These are phyloP conservation scores for Azorinus chamasolen DNA, from an alignment of 2,888 invertebrate genomes.

Conservation along the genomic window DNA sequence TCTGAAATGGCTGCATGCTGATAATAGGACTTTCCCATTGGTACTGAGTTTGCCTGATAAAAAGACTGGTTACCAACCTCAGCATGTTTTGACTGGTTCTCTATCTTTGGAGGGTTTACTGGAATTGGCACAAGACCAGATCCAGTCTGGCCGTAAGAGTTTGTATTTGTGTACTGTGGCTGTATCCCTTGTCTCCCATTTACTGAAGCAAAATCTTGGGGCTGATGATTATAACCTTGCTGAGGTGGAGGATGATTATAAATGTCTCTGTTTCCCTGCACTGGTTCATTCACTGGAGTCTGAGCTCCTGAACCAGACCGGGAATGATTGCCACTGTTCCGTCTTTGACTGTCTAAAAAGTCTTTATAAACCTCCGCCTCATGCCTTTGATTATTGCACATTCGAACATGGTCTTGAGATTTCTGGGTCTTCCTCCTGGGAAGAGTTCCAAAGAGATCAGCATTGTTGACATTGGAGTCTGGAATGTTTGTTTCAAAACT, in stretches of 20 bases:
- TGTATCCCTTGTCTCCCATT: no score
- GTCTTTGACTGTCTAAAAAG: slow-evolving; percentile 74
- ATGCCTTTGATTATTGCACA: slow-evolving; percentile 61
- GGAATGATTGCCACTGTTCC: slow-evolving; percentile 50
- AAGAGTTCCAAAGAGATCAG: slow-evolving; percentile 77
- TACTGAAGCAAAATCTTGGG: no score
- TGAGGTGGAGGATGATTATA: not conserved
- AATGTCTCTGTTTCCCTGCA: no score
- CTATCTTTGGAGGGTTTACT: slow-evolving; percentile 43
- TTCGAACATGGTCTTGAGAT: slow-evolving; percentile 63
- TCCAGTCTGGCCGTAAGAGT: not conserved
- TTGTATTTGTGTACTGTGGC: no score
- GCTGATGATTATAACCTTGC: not conserved
- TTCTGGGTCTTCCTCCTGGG: slow-evolving; percentile 71
- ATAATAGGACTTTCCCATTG: slow-evolving; percentile 16
- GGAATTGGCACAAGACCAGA: slow-evolving; percentile 31
- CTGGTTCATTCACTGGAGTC: slow-evolving; percentile 58
- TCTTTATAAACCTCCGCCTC: slow-evolving; percentile 76
- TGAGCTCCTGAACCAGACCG: slow-evolving; percentile 52
- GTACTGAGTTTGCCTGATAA: no score
- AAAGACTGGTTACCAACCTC: slow-evolving; percentile 56
- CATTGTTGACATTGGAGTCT: slow-evolving; percentile 40
- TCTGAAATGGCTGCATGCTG: slow-evolving; percentile 21
- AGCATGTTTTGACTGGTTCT: slow-evolving; percentile 56
- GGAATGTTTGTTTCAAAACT: slow-evolving; percentile 55